Evolutionary conservation across 2,113 vertebrate species (phyloP), one percentile per base, ranked within the genome.

Genomic region (Elephas maximus): DNA sequence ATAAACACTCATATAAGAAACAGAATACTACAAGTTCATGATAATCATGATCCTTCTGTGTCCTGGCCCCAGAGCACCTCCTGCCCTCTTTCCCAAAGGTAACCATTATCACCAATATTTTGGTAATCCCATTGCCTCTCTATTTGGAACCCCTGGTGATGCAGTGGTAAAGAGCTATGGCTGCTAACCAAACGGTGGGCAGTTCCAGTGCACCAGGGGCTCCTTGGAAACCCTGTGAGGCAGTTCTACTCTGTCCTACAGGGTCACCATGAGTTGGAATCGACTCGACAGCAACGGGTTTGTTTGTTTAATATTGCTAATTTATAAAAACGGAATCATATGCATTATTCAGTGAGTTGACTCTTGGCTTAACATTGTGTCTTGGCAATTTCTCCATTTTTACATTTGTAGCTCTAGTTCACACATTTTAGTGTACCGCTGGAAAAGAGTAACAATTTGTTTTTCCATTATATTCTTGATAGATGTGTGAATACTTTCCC

Each of bases 1-100:
- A 91, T 28, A 60, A 78, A 12, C 10, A 45, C 10, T 63, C 4
- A 6, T 37, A 28, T 33, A 92, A 90, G 17, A 83, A 88, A 12
- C 57, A 92, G 20, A 3, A n/a, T 26, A 33, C 74, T 62, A 18
- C 0, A 4, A 28, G 23, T 48, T 3, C 1, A 28, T 20, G 5
- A 24, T 4, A 65, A 26, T 23, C 23, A 60, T 30, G 48, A 51
- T 2, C 2, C 0, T 10, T 71, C 21, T 21, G 3, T 7, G 2
- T 2, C 6, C 28, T 7, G 0, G 12, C 8, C 10, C 14, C 20
- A n/a, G 10, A 30, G 3, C 2, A 14, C 76, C 63, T 17, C 24
- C 21, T 33, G 0, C 1, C 23, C 7, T 45, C 15, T 2, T 24
- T 91, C 17, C 10, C 8, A 10, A 80, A 57, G 5, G 2, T 87